These are phyloP conservation scores for Smithornis capensis DNA, from an alignment of 2,113 vertebrate genomes.

Conservation along the genomic window DNA sequence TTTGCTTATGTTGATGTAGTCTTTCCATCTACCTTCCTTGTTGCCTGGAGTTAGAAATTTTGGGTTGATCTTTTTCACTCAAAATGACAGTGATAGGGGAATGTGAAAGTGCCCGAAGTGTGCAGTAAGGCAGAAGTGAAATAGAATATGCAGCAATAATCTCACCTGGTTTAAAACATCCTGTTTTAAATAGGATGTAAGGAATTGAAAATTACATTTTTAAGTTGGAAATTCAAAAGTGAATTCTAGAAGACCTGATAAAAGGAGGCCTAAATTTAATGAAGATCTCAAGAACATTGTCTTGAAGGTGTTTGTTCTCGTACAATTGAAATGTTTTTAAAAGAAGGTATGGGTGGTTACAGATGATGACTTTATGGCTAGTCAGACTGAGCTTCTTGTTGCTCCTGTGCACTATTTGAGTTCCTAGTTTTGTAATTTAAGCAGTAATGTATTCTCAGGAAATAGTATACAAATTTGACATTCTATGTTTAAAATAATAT, in stretches of 20 bases:
- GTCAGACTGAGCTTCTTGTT: neutral
- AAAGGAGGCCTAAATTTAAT: neutral
- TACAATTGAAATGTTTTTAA: neutral
- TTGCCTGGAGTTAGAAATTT: neutral
- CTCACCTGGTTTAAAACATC: neutral
- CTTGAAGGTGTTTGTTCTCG: neutral
- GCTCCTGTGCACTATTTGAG: neutral
- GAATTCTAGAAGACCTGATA: neutral
- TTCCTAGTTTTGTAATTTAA: neutral
- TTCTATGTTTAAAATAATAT: neutral
- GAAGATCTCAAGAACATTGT: neutral
- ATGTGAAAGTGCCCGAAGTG: neutral
- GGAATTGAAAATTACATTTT: neutral
- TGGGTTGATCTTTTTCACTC: neutral
- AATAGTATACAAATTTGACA: neutral
- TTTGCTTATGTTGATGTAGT: neutral
- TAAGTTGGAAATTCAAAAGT: neutral
- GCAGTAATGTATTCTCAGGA: neutral
- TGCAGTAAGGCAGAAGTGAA: neutral
- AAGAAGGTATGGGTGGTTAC: fast-evolving
- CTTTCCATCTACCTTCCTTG: neutral
- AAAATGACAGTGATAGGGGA: neutral
- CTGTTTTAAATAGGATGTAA: neutral
- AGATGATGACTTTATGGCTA: neutral
- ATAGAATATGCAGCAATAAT: neutral